Percentiles rank a stretch among this genome's conserved stretches.
These are phyloP conservation scores for Siniperca undulata DNA, from an alignment of 2,797 vertebrate species.

Conservation along the genomic window DNA sequence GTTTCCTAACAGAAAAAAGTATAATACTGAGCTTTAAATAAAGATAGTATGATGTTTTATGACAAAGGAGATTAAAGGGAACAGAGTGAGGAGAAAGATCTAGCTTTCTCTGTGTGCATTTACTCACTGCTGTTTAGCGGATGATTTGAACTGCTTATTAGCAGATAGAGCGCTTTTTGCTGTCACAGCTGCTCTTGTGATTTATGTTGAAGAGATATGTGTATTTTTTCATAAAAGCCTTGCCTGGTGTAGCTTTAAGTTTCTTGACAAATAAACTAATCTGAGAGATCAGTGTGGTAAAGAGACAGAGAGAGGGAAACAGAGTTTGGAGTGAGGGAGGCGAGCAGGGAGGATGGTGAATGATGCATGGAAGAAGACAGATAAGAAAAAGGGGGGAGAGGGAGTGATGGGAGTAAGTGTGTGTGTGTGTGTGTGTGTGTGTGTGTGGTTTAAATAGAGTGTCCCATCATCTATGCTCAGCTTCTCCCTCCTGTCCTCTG, in stretches of 20 bases:
- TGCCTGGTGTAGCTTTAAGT: neutral
- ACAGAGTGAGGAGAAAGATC: neutral
- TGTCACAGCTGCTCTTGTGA: conserved; percentile 42
- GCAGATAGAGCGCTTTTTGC: conserved; percentile 25
- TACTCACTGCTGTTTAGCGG: conserved; percentile 33
- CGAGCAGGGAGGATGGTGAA: conserved; percentile 32
- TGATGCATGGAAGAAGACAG: conserved; percentile 66
- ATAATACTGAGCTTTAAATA: conserved; percentile 8
- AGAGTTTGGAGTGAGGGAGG: conserved; percentile 13
- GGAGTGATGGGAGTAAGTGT: conserved; percentile 21
- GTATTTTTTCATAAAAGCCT: conserved; percentile 12
- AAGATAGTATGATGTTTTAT: conserved; percentile 14
- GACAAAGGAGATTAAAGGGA: conserved; percentile 32
- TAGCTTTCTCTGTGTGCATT: conserved; percentile 4
- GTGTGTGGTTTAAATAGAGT: conserved; percentile 62
- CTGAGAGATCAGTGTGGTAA: conserved; percentile 2
- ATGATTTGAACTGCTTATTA: conserved; percentile 47
- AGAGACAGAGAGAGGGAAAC: conserved; percentile 5
- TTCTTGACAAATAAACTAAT: conserved; percentile 39
- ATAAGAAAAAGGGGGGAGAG: conserved; percentile 33
- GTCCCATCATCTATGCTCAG: conserved; percentile 68
- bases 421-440: conserved; percentile 14
- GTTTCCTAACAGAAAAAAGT: neutral
- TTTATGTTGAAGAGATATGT: conserved; percentile 36
- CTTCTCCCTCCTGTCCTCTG: conserved; percentile 56